Percentiles rank a stretch among this genome's conserved stretches.
These are phyloP conservation scores for Belonocnema kinseyi DNA, from an alignment of 1,140 invertebrate genomes.

Conservation along the genomic window DNA sequence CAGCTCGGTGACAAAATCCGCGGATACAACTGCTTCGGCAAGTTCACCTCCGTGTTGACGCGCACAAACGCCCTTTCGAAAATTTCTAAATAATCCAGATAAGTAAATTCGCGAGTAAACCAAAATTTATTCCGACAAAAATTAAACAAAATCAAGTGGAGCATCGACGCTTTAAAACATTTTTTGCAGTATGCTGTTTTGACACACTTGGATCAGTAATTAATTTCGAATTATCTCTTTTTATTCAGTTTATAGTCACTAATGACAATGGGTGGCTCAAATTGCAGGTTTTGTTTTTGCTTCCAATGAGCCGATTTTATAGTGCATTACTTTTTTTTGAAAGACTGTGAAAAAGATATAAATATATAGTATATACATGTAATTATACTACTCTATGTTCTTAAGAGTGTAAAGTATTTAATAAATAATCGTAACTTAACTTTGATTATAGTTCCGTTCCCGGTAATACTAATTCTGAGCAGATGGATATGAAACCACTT, in stretches of 20 bases:
- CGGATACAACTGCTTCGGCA: conserved; percentile 62
- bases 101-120: too few relatives aligned
- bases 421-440: conserved; percentile 16
- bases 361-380: conserved; percentile 23
- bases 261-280: not conserved
- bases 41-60: conserved; percentile 68
- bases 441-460: not conserved
- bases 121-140: not conserved
- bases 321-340: not conserved
- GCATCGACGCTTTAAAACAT: not conserved
- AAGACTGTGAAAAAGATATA: conserved; percentile 17
- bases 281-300: not conserved
- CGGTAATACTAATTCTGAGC: too few relatives aligned
- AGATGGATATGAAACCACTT: too few relatives aligned
- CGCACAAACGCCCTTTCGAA: not conserved
- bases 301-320: not conserved
- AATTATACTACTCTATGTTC: not conserved
- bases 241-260: not conserved
- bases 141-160: not conserved
- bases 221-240: not conserved
- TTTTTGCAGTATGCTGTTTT: not conserved
- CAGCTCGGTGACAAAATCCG: conserved; percentile 51
- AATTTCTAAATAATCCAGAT: conserved; percentile 2
- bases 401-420: not conserved
- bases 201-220: not conserved